A percentile compares a stretch with the other conserved stretches of the same genome.
These are phyloP conservation scores for Neodiprion lecontei DNA, from an alignment of 1,140 invertebrate species.

Conservation along the genomic window DNA sequence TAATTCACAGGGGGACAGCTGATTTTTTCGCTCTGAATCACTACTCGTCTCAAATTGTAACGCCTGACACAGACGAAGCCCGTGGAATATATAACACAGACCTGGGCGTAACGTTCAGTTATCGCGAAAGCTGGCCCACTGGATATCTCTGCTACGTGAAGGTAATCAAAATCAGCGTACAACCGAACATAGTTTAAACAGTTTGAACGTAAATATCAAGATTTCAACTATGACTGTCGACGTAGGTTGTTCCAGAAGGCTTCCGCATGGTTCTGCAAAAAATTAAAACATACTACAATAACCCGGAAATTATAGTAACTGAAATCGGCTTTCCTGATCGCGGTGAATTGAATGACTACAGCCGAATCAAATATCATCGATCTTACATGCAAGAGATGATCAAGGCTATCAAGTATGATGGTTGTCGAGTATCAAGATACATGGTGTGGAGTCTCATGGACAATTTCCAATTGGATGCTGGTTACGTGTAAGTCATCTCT, in stretches of 20 bases:
- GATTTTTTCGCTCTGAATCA: background rate
- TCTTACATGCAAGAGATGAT: background rate
- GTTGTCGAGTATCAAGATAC: background rate
- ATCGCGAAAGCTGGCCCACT: constrained; percentile 17
- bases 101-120: background rate
- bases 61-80: background rate
- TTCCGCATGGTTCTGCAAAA: background rate
- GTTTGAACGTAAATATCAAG: background rate
- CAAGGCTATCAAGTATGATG: background rate
- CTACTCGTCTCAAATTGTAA: background rate
- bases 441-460: background rate
- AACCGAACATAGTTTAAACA: no score
- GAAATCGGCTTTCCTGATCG: background rate
- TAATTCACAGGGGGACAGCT: background rate
- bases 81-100: background rate
- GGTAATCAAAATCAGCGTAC: constrained; percentile 36
- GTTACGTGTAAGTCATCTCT: background rate
- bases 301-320: background rate
- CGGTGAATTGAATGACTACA: background rate
- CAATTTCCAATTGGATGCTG: background rate
- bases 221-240: background rate
- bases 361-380: background rate
- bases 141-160: constrained; percentile 37
- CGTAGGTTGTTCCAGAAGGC: background rate
- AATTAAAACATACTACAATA: background rate